Evolutionary conservation across 2,113 vertebrate genomes (phyloP).

Genomic region (Tragelaphus buxtoni): DNA sequence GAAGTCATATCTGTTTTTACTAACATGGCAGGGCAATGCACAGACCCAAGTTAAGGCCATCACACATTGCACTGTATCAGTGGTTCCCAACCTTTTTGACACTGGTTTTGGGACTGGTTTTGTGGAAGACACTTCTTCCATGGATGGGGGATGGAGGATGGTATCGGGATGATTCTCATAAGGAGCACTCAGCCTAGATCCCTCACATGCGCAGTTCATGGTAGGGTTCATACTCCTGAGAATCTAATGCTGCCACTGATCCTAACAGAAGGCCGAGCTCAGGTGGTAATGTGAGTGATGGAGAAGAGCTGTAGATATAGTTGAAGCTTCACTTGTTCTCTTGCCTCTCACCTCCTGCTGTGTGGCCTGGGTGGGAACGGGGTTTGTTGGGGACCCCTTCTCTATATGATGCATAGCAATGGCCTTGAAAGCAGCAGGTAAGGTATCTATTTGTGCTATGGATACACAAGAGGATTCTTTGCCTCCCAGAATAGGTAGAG

Average conservation of each 20-base stretch:
- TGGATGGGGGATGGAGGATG: neutral
- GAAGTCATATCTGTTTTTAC: neutral
- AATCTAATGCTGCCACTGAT: neutral
- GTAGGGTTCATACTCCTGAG: neutral
- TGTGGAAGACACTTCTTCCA: neutral
- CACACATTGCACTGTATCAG: neutral
- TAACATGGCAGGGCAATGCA: neutral
- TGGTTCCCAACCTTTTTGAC: neutral
- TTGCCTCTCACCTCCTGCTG: neutral
- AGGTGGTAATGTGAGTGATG: neutral
- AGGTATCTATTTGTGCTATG: neutral
- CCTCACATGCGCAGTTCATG: fast-evolving
- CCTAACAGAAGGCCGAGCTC: neutral
- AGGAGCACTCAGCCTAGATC: neutral
- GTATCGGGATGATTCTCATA: neutral
- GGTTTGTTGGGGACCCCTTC: neutral
- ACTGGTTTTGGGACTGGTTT: neutral
- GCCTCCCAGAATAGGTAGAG: neutral
- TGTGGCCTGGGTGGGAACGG: neutral
- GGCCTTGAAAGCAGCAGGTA: neutral
- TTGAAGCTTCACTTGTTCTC: neutral
- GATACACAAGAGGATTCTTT: neutral
- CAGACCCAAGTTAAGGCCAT: neutral
- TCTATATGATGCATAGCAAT: neutral
- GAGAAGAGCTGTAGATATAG: neutral